Conservation (phyloP, 2,797 vertebrate genomes). For the Babyrousa celebensis region DNA sequence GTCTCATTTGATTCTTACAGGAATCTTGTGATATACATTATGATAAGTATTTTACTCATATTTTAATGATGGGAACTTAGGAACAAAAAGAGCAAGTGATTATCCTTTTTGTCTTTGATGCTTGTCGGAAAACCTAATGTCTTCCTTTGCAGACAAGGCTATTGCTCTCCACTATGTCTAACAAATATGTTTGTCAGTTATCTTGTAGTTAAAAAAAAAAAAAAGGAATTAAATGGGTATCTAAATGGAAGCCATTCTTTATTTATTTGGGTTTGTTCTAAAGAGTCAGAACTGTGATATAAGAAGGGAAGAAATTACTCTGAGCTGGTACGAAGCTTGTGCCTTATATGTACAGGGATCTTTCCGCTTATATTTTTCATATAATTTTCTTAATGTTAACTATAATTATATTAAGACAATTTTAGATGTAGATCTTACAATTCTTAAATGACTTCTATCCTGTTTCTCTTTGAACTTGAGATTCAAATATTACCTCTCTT, state of each 20-base stretch:
- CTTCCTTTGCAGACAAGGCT: background rate
- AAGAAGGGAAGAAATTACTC: background rate
- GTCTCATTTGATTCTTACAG: slow-evolving; percentile 72
- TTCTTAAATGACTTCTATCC: background rate
- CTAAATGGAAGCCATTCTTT: background rate
- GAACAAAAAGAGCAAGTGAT: background rate
- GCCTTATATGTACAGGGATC: background rate
- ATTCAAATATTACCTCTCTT: background rate
- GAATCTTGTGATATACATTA: slow-evolving; percentile 61
- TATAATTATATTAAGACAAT: background rate
- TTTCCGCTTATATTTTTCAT: background rate
- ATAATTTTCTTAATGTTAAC: background rate
- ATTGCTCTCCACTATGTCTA: background rate
- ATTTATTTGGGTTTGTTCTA: background rate
- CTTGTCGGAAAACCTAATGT: background rate
- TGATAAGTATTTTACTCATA: slow-evolving; percentile 56
- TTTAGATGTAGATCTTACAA: background rate
- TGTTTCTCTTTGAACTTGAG: background rate
- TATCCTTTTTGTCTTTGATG: background rate
- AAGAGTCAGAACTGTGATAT: background rate
- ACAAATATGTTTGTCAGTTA: background rate
- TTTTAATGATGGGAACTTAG: background rate
- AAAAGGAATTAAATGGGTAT: background rate
- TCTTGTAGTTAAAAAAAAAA: background rate
- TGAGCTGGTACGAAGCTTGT: background rate